Evolutionary conservation across 2,888 invertebrate species (phyloP).

Genomic region (Ctenicera cuprea): DNA sequence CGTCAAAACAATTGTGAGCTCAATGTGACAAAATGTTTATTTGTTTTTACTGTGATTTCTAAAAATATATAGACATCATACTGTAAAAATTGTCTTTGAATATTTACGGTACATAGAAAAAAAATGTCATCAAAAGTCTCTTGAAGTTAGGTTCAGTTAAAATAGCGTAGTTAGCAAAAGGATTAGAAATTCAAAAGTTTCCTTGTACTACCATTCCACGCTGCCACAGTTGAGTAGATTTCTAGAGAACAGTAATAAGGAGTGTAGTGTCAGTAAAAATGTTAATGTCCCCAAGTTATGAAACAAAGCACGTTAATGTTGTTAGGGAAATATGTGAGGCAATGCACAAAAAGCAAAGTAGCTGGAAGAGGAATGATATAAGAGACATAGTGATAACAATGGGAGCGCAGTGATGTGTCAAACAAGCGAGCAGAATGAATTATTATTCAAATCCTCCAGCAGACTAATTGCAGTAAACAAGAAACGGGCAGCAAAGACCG

Average conservation of each 20-base stretch:
- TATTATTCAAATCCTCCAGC: conserved; percentile 68
- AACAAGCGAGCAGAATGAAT: conserved; percentile 67
- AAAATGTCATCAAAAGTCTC: too few species aligned
- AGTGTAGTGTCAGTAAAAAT: conserved; percentile 25
- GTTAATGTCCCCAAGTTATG: conserved; percentile 25
- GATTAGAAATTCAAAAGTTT: neutral
- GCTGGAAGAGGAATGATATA: conserved; percentile 45
- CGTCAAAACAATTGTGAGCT: too few species aligned
- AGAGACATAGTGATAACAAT: conserved; percentile 58
- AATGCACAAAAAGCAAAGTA: conserved; percentile 45
- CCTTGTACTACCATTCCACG: neutral
- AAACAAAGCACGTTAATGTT: conserved; percentile 31
- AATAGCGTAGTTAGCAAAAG: neutral
- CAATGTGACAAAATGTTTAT: too few species aligned
- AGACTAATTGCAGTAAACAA: conserved; percentile 70
- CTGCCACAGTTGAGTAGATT: conserved; percentile 5
- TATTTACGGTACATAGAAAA: too few species aligned
- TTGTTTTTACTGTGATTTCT: too few species aligned
- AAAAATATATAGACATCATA: too few species aligned
- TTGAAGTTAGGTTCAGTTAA: neutral
- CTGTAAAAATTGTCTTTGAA: too few species aligned
- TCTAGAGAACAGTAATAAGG: conserved; percentile 7
- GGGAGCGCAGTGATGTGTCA: conserved; percentile 66
- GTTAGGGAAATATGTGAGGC: conserved; percentile 34
- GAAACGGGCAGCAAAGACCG: conserved; percentile 66